phyloP scores from a whole-genome alignment of 2,888 invertebrate genomes.

The Megamerina dolium region DNA sequence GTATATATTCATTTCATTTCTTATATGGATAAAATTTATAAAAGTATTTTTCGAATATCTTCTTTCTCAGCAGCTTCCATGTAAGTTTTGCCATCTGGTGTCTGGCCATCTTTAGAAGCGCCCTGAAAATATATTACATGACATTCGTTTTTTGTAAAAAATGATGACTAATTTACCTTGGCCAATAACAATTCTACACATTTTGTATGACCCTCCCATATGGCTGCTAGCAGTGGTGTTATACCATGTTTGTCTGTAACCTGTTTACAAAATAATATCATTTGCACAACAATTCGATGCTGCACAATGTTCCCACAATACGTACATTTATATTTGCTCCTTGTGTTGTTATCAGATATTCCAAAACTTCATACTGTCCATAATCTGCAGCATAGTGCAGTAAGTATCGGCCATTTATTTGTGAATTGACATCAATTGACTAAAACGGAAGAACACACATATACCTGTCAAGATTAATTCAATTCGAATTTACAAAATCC shows the following conservation, averaged over 20 bases:
- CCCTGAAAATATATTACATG: slow-evolving; percentile 59
- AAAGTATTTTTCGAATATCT: slow-evolving; percentile 76
- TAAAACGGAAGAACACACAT: no score
- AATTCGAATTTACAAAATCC: no score
- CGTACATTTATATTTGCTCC: slow-evolving; percentile 89
- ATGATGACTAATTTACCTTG: slow-evolving; percentile 63
- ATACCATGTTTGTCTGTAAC: slow-evolving; percentile 92
- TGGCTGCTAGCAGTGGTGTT: slow-evolving; percentile 86
- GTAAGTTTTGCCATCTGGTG: slow-evolving; percentile 84
- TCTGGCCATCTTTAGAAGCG: slow-evolving; percentile 71
- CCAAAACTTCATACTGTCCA: slow-evolving; percentile 83
- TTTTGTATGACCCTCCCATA: slow-evolving; percentile 93
- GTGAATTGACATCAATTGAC: slow-evolving; percentile 63
- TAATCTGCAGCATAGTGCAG: slow-evolving; percentile 95
- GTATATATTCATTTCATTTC: no score
- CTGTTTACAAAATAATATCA: slow-evolving; percentile 52
- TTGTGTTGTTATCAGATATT: slow-evolving; percentile 75
- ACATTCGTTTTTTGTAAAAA: no score
- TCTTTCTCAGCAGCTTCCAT: slow-evolving; percentile 85
- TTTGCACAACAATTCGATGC: neutral
- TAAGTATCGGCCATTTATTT: slow-evolving; percentile 83
- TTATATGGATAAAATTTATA: no score
- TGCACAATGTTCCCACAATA: neutral
- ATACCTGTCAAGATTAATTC: no score
- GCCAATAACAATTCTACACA: slow-evolving; percentile 83